A percentile compares a stretch with the other conserved stretches of the same genome.
These are phyloP conservation scores for Paedocypris sp. DNA, from an alignment of 2,113 vertebrate genomes.

Conservation along the genomic window DNA sequence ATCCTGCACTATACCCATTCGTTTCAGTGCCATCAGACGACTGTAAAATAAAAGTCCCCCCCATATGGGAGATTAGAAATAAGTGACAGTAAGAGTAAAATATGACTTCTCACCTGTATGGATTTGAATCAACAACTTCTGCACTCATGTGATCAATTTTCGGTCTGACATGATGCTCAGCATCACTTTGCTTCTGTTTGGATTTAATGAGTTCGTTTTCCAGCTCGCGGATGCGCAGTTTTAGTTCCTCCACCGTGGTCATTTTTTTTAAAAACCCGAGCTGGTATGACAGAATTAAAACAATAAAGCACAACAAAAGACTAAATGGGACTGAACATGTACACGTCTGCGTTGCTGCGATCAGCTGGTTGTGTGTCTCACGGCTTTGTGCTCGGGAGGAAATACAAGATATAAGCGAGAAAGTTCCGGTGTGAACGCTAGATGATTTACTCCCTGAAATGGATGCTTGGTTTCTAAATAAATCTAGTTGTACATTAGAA, in stretches of 20 bases:
- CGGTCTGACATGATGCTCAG: constrained; percentile 47
- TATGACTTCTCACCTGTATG: constrained; percentile 85
- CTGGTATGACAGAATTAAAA: neutral
- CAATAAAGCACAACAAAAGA: neutral
- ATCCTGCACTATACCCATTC: constrained; percentile 93
- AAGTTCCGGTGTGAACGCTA: too few species aligned
- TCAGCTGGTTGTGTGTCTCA: constrained; percentile 42
- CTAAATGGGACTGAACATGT: constrained; percentile 11
- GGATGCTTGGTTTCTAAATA: too few species aligned
- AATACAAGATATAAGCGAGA: neutral
- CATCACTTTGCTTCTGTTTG: constrained; percentile 48
- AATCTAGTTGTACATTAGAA: too few species aligned
- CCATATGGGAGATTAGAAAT: neutral
- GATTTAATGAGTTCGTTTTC: constrained; percentile 74
- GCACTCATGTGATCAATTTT: constrained; percentile 80
- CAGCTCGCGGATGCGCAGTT: constrained; percentile 68
- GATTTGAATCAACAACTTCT: constrained; percentile 89
- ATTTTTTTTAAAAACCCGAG: constrained; percentile 27
- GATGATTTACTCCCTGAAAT: neutral
- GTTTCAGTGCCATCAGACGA: constrained; percentile 92
- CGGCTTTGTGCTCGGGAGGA: constrained; percentile 40
- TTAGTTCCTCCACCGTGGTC: constrained; percentile 67
- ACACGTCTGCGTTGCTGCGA: constrained; percentile 51
- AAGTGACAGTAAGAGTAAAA: neutral
- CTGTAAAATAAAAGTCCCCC: constrained; percentile 44